Evolutionary conservation across 2,888 invertebrate species (phyloP).

Genomic region (Beris chalybata): DNA sequence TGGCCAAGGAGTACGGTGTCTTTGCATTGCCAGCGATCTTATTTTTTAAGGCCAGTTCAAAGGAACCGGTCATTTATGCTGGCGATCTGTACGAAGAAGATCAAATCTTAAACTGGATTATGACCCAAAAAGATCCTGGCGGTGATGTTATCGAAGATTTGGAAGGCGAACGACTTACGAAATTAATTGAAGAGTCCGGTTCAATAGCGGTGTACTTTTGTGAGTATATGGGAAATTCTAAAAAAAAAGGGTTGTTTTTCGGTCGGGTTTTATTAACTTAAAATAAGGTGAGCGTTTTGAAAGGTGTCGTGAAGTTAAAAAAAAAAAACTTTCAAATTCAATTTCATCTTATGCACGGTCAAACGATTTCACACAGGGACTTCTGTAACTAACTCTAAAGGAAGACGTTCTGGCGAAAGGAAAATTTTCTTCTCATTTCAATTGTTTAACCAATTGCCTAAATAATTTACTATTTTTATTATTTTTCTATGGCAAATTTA

Average conservation of each 20-base stretch:
- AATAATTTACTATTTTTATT: neutral
- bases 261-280: too few relatives aligned
- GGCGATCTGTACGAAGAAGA: slow-evolving; percentile 87
- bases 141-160: slow-evolving; percentile 88
- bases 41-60: slow-evolving; percentile 84
- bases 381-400: neutral
- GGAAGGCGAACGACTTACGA: slow-evolving; percentile 76
- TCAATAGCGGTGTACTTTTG: slow-evolving; percentile 90
- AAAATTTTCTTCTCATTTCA: neutral
- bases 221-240: slow-evolving; percentile 60
- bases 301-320: too few relatives aligned
- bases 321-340: too few relatives aligned
- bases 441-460: neutral
- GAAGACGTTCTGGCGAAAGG: neutral
- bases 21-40: slow-evolving; percentile 88
- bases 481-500: neutral
- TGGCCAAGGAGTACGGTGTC: slow-evolving; percentile 86
- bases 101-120: slow-evolving; percentile 84
- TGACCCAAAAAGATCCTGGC: slow-evolving; percentile 89
- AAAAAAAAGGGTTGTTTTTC: too few relatives aligned
- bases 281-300: too few relatives aligned
- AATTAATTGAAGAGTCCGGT: slow-evolving; percentile 76
- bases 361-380: too few relatives aligned
- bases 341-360: too few relatives aligned
- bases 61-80: slow-evolving; percentile 89